Base-by-base conservation (phyloP, 64 coral and sea anemone genomes). In the Acropora yongei region DNA sequence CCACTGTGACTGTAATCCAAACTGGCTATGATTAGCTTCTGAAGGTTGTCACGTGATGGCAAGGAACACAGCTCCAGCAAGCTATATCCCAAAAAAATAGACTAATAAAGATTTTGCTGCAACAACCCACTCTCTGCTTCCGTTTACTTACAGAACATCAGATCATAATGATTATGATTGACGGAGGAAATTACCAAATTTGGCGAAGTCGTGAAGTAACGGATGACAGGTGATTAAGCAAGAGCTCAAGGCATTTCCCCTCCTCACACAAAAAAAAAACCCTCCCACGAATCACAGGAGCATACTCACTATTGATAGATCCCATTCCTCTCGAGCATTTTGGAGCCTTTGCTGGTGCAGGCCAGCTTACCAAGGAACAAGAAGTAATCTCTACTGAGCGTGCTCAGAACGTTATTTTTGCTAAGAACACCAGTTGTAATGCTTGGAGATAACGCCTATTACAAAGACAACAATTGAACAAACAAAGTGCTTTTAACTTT, bases 311-410 rank as follows among this genome's bases (percentile, higher is more conserved):
- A 95, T 63, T 99, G 97, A 39, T 93, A 99, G 58, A 99, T 90
- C 68, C 94, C 97, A 57, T 89, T 91, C 19, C 80, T 93, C 72
- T 93, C 97, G 7, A 99, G 80, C 46, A 99, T 75, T 75, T 95
- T 95, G 12, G 91, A 88, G 9, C 97, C 94, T 42, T 49, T 49
- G 50, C 91, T 93, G 0, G 97, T 94, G 51, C 84, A 93, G 5
- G 97, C 95, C n/a, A 99, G 76, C 91, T 93, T 93, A n/a, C 97
- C 97, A 58, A 99, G 75, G 49, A 99, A 99, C 19, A 99, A 66
- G 53, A 99, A 96, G 74, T 99, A 99, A 65, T 99, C 88, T 47
- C 97, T 86, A 72, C 97, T 94, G 42, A 91, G 91, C 43, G 79
- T 93, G 47, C 88, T 96, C 10, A 87, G 83, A 30, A 99, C 79